Evolutionary conservation across 2,797 vertebrate genomes (phyloP), one percentile per base, ranked within the genome.

Genomic region (Agapornis canus): DNA sequence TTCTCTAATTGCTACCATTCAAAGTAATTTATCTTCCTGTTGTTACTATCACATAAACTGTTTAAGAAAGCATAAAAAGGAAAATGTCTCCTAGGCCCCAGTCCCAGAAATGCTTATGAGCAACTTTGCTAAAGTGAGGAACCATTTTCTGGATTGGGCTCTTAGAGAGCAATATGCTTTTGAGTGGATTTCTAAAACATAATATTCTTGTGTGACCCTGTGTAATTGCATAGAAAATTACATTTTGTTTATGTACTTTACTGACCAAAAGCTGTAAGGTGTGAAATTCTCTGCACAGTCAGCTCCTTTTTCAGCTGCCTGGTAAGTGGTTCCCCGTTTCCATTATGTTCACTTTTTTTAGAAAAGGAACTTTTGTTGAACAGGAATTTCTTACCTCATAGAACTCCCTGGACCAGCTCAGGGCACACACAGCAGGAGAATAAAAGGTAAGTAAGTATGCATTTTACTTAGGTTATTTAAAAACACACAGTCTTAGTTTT

Each of bases 1-100:
- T 96, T 95, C 95, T 95, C 82, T 97, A 96, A 97, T 97, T 97
- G 95, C 95, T 97, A 96, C 96, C 95, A 97, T 97, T 97, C 96
- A 95, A 95, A 94, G 95, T 92, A 94, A 96, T 97, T 96, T 96
- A 97, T 97, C 96, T 97, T 96, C 94, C 91, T 95, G 91, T 96
- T 96, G 95, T 97, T 97, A 85, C 91, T 94, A 91, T 96, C 95
- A 92, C 90, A 95, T 96, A 97, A 97, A 96, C 96, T 94, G 94
- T 96, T 96, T 94, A 95, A 95, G 91, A 92, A 97, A 93, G 94
- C 94, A 91, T 92, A 91, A 92, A 92, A 96, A 95, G 45, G 85
- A 85, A 84, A 97, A 96, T 31, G 91, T 85, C 91, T 97, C 8
- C 1, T 95, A 95, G 91, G 90, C 88, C 61, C 27, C 81, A 79